These are phyloP conservation scores for Lota lota DNA, from an alignment of 2,113 vertebrate genomes.

Conservation along the genomic window DNA sequence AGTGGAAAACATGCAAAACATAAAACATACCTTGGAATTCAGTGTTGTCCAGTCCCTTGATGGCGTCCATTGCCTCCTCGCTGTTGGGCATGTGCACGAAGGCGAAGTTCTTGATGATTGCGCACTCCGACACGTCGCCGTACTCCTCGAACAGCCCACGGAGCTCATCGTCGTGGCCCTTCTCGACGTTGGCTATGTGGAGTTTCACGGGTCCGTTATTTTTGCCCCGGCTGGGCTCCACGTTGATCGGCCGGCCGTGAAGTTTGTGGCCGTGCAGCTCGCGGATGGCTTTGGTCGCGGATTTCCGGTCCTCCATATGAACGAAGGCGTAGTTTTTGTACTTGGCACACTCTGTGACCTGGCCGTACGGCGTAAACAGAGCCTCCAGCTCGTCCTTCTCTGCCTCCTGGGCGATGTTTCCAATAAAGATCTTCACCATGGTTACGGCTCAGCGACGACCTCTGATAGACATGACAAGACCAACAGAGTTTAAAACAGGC, in stretches of 20 bases:
- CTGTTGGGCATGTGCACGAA: constrained; percentile 78
- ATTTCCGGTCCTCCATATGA: constrained; percentile 79
- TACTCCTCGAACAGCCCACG: constrained; percentile 76
- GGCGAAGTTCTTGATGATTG: constrained; percentile 79
- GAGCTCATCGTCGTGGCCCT: constrained; percentile 71
- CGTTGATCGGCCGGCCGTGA: constrained; percentile 75
- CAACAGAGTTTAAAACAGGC: neutral
- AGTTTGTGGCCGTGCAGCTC: constrained; percentile 72
- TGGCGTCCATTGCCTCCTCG: constrained; percentile 78
- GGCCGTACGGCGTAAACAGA: constrained; percentile 72
- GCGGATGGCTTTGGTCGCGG: constrained; percentile 75
- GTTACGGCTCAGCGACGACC: constrained; percentile 11
- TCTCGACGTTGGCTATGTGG: constrained; percentile 77
- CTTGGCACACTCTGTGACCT: constrained; percentile 77
- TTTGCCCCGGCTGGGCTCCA: constrained; percentile 75
- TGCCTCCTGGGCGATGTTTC: constrained; percentile 73
- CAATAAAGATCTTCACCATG: constrained; percentile 83
- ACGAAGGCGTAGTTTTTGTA: constrained; percentile 82
- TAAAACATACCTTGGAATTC: constrained; percentile 75
- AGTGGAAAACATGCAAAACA: constrained; percentile 59
- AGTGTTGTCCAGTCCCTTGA: constrained; percentile 73
- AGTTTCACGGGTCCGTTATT: constrained; percentile 75
- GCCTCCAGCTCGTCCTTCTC: constrained; percentile 72
- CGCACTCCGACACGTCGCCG: constrained; percentile 73
- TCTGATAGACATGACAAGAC: neutral